A percentile compares a stretch with the other conserved stretches of the same genome.
Evolutionary conservation across 2,888 invertebrate genomes (phyloP).

Genomic region (Linnaemya vulpina): DNA sequence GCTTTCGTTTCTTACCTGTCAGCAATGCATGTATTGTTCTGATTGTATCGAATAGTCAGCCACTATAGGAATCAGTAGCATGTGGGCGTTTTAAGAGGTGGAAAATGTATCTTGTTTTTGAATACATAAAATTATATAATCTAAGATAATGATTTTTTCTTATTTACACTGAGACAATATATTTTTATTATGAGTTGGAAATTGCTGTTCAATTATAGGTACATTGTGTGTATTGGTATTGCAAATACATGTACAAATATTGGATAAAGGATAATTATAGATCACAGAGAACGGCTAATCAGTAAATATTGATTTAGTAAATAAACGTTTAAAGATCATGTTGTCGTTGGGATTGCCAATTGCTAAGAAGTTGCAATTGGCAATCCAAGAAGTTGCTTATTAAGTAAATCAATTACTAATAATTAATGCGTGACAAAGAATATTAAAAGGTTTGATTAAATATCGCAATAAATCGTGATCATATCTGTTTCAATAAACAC

Average conservation of each 20-base stretch:
- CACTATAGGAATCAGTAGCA: constrained; percentile 13
- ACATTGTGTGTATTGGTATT: constrained; percentile 1
- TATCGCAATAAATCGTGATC: too few species aligned
- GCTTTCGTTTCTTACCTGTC: constrained; percentile 44
- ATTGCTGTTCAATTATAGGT: constrained; percentile 35
- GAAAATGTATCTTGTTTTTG: constrained; percentile 16
- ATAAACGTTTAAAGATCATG: too few species aligned
- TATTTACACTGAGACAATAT: neutral
- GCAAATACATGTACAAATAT: neutral
- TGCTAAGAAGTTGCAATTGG: too few species aligned
- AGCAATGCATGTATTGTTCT: neutral
- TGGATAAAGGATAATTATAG: neutral
- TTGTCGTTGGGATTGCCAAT: too few species aligned
- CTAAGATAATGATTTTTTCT: neutral
- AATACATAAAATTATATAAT: neutral
- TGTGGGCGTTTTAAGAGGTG: constrained; percentile 50
- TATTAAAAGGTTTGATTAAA: too few species aligned
- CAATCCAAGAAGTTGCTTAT: too few species aligned
- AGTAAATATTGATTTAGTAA: constrained; percentile 1
- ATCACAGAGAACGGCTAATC: neutral
- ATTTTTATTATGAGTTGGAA: constrained; percentile 27
- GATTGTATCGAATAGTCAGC: neutral
- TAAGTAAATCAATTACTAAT: too few species aligned
- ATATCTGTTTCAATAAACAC: too few species aligned
- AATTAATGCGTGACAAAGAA: too few species aligned